A percentile compares a stretch with the other conserved stretches of the same genome.
Evolutionary conservation across 2,797 vertebrate genomes (phyloP).

Genomic region (Sphenopsis melanotis): DNA sequence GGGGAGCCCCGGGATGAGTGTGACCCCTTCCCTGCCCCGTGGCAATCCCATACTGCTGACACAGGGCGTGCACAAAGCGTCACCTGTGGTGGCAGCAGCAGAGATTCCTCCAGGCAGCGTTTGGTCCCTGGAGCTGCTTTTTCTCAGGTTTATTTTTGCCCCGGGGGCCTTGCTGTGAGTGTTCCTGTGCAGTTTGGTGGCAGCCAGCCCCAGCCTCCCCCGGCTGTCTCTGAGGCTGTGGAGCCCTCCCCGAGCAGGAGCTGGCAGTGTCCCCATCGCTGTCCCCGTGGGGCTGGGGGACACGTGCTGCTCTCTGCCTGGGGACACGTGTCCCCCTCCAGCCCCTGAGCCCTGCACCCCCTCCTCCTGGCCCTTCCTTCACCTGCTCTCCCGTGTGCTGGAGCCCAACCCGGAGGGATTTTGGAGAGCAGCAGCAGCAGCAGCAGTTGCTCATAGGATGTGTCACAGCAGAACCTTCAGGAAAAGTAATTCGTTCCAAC

Average conservation of each 20-base stretch:
- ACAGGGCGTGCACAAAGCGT: background rate
- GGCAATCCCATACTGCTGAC: background rate
- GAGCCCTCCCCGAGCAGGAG: background rate
- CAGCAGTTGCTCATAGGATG: slow-evolving; percentile 32
- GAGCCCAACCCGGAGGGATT: background rate
- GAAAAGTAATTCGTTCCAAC: slow-evolving; percentile 10
- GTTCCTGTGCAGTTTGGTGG: background rate
- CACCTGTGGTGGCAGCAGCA: background rate
- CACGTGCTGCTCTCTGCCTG: slow-evolving; percentile 12
- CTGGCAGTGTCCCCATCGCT: background rate
- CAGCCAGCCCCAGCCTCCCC: background rate
- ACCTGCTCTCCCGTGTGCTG: background rate
- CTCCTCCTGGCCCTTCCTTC: background rate
- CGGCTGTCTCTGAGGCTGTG: background rate
- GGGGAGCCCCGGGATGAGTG: no score
- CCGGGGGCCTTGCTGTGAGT: background rate
- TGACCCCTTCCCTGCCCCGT: background rate
- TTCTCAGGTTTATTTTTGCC: background rate
- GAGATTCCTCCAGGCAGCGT: background rate
- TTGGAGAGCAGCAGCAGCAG: background rate
- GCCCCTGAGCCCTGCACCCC: background rate
- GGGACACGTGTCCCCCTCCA: background rate
- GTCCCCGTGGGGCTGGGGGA: background rate
- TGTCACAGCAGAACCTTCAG: slow-evolving; percentile 50
- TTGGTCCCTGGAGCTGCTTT: background rate